A percentile compares a stretch with the other conserved stretches of the same genome.
phyloP scores from a whole-genome alignment of 2,113 vertebrate species.

The Prochilodus magdalenae region DNA sequence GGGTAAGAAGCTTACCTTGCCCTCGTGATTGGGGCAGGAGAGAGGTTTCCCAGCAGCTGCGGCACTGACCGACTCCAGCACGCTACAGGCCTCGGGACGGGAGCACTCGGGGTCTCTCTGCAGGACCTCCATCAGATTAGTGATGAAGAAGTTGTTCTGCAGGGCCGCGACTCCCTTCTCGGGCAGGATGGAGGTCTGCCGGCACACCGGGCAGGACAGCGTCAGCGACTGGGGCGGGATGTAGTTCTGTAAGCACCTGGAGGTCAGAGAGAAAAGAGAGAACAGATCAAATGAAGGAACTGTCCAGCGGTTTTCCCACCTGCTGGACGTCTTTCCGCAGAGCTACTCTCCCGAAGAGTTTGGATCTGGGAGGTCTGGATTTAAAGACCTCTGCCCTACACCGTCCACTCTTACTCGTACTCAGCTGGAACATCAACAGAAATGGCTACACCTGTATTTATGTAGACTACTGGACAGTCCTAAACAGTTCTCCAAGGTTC shows the following conservation, averaged over 20 bases:
- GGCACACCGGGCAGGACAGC: slow-evolving; percentile 90
- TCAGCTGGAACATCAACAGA: too few species aligned
- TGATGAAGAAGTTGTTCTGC: slow-evolving; percentile 97
- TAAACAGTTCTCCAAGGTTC: too few species aligned
- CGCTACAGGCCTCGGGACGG: slow-evolving; percentile 79
- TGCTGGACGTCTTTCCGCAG: too few species aligned
- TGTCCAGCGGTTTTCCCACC: too few species aligned
- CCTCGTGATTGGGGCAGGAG: slow-evolving; percentile 94
- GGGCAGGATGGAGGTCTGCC: slow-evolving; percentile 93
- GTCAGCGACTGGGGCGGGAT: slow-evolving; percentile 92
- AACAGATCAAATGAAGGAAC: too few species aligned
- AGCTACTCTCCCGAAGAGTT: too few species aligned
- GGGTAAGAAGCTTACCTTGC: slow-evolving; percentile 79
- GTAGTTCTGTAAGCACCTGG: slow-evolving; percentile 92
- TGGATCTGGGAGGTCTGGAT: too few species aligned
- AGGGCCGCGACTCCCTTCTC: slow-evolving; percentile 91
- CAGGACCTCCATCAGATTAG: slow-evolving; percentile 95
- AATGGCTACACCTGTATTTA: too few species aligned
- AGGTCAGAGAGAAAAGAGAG: slow-evolving; percentile 19
- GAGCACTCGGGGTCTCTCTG: slow-evolving; percentile 83
- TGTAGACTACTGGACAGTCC: too few species aligned
- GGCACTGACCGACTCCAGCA: slow-evolving; percentile 83
- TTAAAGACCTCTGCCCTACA: too few species aligned
- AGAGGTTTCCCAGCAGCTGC: slow-evolving; percentile 86
- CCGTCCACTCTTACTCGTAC: too few species aligned